Evolutionary conservation across 2,797 vertebrate species (phyloP).

Genomic region (Muscicapa comitata): DNA sequence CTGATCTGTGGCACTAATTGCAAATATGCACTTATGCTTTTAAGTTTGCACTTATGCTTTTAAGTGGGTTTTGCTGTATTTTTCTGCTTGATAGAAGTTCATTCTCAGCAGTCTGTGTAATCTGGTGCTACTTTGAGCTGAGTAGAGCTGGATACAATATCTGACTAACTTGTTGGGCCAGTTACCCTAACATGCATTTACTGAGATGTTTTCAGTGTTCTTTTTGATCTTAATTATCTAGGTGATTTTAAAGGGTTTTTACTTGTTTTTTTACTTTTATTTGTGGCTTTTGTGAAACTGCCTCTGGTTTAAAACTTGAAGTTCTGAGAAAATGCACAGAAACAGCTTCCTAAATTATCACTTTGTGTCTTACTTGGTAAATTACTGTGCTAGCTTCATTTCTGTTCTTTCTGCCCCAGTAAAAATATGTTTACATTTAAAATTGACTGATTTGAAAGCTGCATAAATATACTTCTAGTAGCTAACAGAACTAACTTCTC

Average conservation of each 20-base stretch:
- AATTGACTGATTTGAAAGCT: not conserved
- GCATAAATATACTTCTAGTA: not conserved
- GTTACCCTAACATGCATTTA: not conserved
- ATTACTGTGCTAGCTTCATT: not conserved
- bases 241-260: not conserved
- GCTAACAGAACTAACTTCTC: not conserved
- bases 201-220: not conserved
- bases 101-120: not conserved
- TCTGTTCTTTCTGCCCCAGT: not conserved
- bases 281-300: not conserved
- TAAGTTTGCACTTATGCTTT: not conserved
- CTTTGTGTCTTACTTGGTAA: not conserved
- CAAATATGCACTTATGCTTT: not conserved
- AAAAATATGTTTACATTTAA: not conserved
- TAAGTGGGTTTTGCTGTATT: not conserved
- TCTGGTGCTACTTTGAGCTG: not conserved
- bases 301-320: not conserved
- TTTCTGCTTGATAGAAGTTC: not conserved
- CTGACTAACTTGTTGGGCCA: not conserved
- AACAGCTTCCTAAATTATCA: not conserved
- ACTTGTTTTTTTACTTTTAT: not conserved
- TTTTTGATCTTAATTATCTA: not conserved
- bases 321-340: not conserved
- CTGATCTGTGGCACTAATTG: not conserved
- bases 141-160: not conserved